A percentile compares a stretch with the other conserved stretches of the same genome.
Evolutionary conservation across 2,797 vertebrate genomes (phyloP).

Genomic region (Fistularia tabacaria): DNA sequence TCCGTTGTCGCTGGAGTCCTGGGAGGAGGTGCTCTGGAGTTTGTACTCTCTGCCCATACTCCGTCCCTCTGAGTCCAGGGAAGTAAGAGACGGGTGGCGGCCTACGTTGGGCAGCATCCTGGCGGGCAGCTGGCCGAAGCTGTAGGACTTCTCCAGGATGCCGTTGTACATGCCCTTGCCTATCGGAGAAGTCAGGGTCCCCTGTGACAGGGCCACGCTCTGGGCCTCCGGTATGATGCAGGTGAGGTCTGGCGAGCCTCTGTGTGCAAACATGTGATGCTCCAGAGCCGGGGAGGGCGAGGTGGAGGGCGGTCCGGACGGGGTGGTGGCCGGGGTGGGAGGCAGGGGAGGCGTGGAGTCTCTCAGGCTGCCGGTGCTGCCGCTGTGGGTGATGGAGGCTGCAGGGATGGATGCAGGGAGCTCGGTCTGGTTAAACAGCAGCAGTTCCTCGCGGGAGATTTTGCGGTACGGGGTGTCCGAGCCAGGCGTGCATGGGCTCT

Average conservation of each 20-base stretch:
- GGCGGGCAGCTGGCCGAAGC: slow-evolving; percentile 88
- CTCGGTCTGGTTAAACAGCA: slow-evolving; percentile 75
- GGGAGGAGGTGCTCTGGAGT: slow-evolving; percentile 85
- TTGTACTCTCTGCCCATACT: slow-evolving; percentile 78
- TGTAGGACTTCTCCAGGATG: slow-evolving; percentile 96
- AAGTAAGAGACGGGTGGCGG: slow-evolving; percentile 83
- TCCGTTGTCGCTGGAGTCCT: slow-evolving; percentile 89
- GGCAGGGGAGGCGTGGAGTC: slow-evolving; percentile 77
- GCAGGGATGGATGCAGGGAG: slow-evolving; percentile 66
- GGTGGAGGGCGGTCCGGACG: slow-evolving; percentile 74
- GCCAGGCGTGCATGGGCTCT: slow-evolving; percentile 70
- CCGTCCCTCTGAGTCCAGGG: slow-evolving; percentile 82
- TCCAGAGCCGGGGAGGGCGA: slow-evolving; percentile 79
- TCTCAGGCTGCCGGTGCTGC: slow-evolving; percentile 73
- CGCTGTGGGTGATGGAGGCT: slow-evolving; percentile 66
- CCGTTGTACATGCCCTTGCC: slow-evolving; percentile 89
- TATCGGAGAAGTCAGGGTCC: slow-evolving; percentile 64
- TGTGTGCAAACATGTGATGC: slow-evolving; percentile 76
- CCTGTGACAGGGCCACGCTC: slow-evolving; percentile 81
- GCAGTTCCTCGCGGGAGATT: slow-evolving; percentile 87
- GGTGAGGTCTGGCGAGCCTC: slow-evolving; percentile 87
- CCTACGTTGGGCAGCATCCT: slow-evolving; percentile 83
- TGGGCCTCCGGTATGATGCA: slow-evolving; percentile 83
- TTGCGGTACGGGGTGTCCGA: slow-evolving; percentile 84
- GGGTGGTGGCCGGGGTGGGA: slow-evolving; percentile 69